Conservation (phyloP, 2,888 invertebrate genomes). For the Eurytoma californica region DNA sequence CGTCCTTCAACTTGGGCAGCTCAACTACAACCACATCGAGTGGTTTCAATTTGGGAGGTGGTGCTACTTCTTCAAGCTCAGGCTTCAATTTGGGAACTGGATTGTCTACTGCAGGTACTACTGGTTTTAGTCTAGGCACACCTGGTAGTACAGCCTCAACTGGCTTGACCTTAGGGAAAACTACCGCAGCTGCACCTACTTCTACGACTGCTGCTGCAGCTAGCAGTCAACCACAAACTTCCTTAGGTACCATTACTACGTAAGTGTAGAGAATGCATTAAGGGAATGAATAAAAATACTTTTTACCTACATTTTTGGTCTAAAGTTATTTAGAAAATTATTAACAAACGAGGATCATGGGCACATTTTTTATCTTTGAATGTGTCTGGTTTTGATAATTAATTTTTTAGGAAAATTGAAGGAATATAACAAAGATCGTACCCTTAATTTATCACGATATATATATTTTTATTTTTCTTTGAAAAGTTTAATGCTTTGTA, state of each 20-base stretch:
- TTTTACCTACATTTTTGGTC: no score
- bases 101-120: slow-evolving; percentile 58
- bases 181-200: slow-evolving; percentile 60
- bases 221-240: slow-evolving; percentile 63
- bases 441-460: not conserved
- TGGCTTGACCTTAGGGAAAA: slow-evolving; percentile 60
- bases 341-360: no score
- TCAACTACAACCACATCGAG: slow-evolving; percentile 60
- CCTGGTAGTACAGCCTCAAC: slow-evolving; percentile 57
- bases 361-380: no score
- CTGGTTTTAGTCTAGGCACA: slow-evolving; percentile 57
- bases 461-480: not conserved
- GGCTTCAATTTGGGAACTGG: slow-evolving; percentile 60
- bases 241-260: slow-evolving; percentile 69
- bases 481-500: not conserved
- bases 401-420: no score
- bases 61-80: slow-evolving; percentile 57
- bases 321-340: no score
- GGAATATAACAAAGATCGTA: not conserved
- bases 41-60: slow-evolving; percentile 61
- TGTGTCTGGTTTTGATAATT: no score
- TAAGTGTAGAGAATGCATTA: slow-evolving; percentile 52
- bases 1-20: slow-evolving; percentile 60
- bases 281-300: no score
- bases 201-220: slow-evolving; percentile 60